Evolutionary conservation across 2,888 invertebrate genomes (phyloP).

Genomic region (Tiphia femorata): DNA sequence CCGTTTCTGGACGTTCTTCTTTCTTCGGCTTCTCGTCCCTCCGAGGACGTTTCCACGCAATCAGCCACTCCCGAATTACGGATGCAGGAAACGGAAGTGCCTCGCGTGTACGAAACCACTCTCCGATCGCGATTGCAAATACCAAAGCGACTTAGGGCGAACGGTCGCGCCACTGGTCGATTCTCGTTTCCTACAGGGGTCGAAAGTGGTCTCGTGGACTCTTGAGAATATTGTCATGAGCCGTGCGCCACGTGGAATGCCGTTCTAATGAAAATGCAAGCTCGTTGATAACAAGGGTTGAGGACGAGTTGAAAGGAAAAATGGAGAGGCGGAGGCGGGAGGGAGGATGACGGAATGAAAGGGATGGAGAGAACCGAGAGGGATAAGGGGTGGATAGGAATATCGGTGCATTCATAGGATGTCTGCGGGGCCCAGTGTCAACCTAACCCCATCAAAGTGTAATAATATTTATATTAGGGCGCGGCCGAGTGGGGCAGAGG

Average conservation of each 20-base stretch:
- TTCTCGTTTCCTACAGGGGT: too few species aligned
- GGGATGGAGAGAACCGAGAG: slow-evolving; percentile 7
- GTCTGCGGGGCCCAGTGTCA: slow-evolving; percentile 60
- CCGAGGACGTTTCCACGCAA: too few species aligned
- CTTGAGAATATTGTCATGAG: slow-evolving; percentile 23
- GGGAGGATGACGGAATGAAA: slow-evolving; percentile 27
- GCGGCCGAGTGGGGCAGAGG: slow-evolving; percentile 58
- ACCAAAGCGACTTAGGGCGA: background rate
- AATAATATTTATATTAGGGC: slow-evolving; percentile 70
- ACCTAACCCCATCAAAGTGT: slow-evolving; percentile 69
- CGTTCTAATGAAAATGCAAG: slow-evolving; percentile 59
- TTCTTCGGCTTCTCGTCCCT: too few species aligned
- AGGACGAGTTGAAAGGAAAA: slow-evolving; percentile 17
- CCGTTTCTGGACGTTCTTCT: too few species aligned
- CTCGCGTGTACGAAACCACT: too few species aligned
- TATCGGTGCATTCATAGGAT: slow-evolving; percentile 36
- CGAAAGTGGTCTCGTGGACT: slow-evolving; percentile 12
- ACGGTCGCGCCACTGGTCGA: too few species aligned
- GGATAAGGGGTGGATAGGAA: background rate
- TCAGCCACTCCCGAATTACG: too few species aligned
- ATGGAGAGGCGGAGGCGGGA: slow-evolving; percentile 10
- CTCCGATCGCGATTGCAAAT: too few species aligned
- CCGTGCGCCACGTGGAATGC: slow-evolving; percentile 54
- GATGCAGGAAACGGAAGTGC: too few species aligned
- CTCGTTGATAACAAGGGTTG: background rate